A percentile compares a stretch with the other conserved stretches of the same genome.
Conservation (phyloP, 2,888 invertebrate genomes). For the Cheiracanthium punctorium region DNA sequence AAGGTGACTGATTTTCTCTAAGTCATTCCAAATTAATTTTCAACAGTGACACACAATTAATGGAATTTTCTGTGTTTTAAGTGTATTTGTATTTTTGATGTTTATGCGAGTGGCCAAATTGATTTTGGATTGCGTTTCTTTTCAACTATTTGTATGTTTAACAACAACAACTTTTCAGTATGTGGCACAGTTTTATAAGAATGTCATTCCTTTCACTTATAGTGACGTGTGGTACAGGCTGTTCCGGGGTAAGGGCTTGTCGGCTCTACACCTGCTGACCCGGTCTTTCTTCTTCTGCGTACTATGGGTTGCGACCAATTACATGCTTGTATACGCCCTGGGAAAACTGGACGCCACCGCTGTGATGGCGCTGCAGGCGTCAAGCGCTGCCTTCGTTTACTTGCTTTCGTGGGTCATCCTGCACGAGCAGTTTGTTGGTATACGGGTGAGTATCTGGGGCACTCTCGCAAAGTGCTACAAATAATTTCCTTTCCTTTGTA, state of each 20-base stretch:
- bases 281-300: slow-evolving; percentile 91
- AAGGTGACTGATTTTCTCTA: no score
- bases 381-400: slow-evolving; percentile 94
- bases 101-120: no score
- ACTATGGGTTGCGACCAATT: slow-evolving; percentile 92
- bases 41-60: no score
- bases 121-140: no score
- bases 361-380: slow-evolving; percentile 93
- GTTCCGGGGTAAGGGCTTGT: slow-evolving; percentile 92
- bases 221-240: slow-evolving; percentile 88
- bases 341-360: slow-evolving; percentile 92
- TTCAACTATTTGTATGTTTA: no score
- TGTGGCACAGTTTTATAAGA: no score
- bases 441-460: slow-evolving; percentile 84
- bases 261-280: slow-evolving; percentile 85
- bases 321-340: slow-evolving; percentile 91
- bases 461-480: no score
- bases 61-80: no score
- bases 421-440: slow-evolving; percentile 96
- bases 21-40: no score
- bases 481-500: no score
- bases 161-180: no score
- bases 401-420: slow-evolving; percentile 96
- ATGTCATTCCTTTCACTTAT: slow-evolving; percentile 75
- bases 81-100: no score